Conservation (phyloP, 2,113 vertebrate genomes). For the Pseudopodoces humilis region DNA sequence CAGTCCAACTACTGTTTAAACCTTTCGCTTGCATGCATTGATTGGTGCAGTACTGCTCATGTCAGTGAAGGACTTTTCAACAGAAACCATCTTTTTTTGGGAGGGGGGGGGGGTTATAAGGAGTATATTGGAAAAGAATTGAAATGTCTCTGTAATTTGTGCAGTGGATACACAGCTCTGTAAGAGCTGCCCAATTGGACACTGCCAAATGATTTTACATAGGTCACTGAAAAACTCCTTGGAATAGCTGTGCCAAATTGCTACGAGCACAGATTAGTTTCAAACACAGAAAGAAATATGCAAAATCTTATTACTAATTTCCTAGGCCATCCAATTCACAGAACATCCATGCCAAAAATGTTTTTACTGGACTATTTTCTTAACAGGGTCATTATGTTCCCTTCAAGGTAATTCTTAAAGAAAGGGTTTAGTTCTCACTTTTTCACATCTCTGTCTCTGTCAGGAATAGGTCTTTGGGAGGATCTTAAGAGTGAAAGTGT, state of each 20-base stretch:
- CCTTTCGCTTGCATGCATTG: not conserved
- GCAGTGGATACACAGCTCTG: not conserved
- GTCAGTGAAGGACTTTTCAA: not conserved
- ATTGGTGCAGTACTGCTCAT: not conserved
- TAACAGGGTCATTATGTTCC: slow-evolving; percentile 6
- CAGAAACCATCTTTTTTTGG: not conserved
- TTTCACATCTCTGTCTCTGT: not conserved
- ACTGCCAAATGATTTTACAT: not conserved
- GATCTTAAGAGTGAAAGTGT: not conserved
- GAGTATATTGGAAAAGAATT: not conserved
- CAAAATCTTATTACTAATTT: not conserved
- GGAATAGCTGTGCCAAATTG: not conserved
- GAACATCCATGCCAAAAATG: not conserved
- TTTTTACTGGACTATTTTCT: not conserved
- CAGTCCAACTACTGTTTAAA: rapidly evolving
- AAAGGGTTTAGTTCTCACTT: slow-evolving; percentile 1
- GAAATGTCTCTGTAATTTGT: not conserved
- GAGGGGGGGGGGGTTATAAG: not conserved
- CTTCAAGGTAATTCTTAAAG: slow-evolving; percentile 12
- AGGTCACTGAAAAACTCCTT: not conserved
- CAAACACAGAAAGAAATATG: not conserved
- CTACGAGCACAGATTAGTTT: not conserved
- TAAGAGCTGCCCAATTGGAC: not conserved
- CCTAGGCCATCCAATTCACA: not conserved
- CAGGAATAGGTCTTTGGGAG: not conserved